Conservation (phyloP, 2,888 invertebrate species). For the Prostheceraeus crozeri region DNA sequence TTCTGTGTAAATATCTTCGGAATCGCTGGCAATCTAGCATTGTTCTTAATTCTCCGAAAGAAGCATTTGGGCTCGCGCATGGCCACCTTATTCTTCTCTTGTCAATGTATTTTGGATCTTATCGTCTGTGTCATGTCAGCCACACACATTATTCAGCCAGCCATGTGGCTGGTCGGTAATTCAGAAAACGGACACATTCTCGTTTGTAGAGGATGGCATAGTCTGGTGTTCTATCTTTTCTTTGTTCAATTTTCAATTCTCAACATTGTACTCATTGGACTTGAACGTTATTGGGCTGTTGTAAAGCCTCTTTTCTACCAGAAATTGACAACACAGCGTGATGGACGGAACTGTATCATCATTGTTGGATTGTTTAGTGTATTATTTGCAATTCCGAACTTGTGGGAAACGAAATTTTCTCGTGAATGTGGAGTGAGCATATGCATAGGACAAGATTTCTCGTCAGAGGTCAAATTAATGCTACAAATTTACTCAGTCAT, state of each 20-base stretch:
- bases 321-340: neutral
- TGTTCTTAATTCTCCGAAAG: neutral
- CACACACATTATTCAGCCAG: slow-evolving; percentile 7
- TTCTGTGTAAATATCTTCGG: slow-evolving; percentile 16
- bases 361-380: neutral
- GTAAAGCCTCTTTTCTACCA: slow-evolving; percentile 26
- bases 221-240: slow-evolving; percentile 19
- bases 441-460: neutral
- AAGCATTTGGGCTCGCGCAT: neutral
- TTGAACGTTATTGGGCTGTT: slow-evolving; percentile 32
- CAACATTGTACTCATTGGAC: slow-evolving; percentile 30
- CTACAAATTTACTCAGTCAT: slow-evolving; percentile 6
- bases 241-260: slow-evolving; percentile 30
- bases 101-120: slow-evolving; percentile 14
- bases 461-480: neutral
- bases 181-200: neutral
- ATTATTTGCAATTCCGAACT: slow-evolving; percentile 22
- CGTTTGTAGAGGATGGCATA: slow-evolving; percentile 31
- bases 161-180: neutral
- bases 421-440: neutral
- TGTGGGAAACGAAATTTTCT: slow-evolving; percentile 9
- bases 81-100: slow-evolving; percentile 23
- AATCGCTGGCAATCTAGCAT: slow-evolving; percentile 16
- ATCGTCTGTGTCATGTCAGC: slow-evolving; percentile 29
- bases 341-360: neutral